phyloP scores from a whole-genome alignment of 1,140 invertebrate genomes.

The Euura saliciscinereae region DNA sequence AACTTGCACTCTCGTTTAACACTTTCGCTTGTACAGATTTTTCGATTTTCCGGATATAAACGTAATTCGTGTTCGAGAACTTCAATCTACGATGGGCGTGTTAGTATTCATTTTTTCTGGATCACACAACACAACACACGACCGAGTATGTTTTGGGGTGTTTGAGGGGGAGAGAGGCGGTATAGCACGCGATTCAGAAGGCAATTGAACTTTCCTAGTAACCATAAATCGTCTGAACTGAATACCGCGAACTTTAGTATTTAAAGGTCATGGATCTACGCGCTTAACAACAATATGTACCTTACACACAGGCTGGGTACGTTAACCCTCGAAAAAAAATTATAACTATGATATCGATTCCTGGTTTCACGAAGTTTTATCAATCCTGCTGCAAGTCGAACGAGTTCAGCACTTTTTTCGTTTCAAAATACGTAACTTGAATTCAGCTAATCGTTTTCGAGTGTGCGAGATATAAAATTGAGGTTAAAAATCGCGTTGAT shows the following conservation, averaged over 20 bases:
- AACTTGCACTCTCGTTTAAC: slow-evolving; percentile 52
- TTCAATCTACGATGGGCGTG: too few species aligned
- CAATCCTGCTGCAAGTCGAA: too few species aligned
- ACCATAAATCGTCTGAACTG: slow-evolving; percentile 45
- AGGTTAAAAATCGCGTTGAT: too few species aligned
- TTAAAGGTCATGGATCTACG: slow-evolving; percentile 51
- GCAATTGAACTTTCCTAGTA: slow-evolving; percentile 45
- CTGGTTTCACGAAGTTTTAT: too few species aligned
- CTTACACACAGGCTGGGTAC: neutral
- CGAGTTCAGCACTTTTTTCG: too few species aligned
- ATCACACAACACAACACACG: too few species aligned
- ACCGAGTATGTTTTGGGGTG: neutral
- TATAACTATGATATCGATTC: neutral
- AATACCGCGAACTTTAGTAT: slow-evolving; percentile 56
- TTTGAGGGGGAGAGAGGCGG: neutral
- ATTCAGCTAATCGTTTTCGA: too few species aligned
- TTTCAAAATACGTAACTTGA: too few species aligned
- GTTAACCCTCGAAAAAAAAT: neutral
- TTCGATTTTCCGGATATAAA: too few species aligned
- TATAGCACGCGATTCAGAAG: slow-evolving; percentile 16
- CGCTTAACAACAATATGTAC: slow-evolving; percentile 12
- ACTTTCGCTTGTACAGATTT: slow-evolving; percentile 36
- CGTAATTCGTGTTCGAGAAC: too few species aligned
- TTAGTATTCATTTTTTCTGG: too few species aligned
- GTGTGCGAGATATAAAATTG: too few species aligned